These are phyloP conservation scores for Sus scrofa DNA, from an alignment of 2,113 vertebrate species.

Conservation along the genomic window T2T-Sscrofa CM000814.6:8240001-8240500, in stretches of 20 bases:
- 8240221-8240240: not conserved
- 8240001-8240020: not conserved
- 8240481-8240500: not conserved
- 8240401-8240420: not conserved
- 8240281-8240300: not conserved
- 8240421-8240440: not conserved
- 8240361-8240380: not conserved
- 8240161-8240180: not conserved
- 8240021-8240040: not conserved
- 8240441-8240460: not conserved
- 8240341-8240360: not conserved
- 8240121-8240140: not conserved
- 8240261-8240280: not conserved
- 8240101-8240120: not conserved
- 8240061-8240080: not conserved
- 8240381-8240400: not conserved
- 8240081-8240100: not conserved
- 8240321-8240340: slow-evolving; percentile 60
- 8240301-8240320: slow-evolving; percentile 30
- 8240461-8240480: no score
- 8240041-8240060: not conserved
- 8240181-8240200: not conserved
- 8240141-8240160: not conserved
- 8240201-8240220: not conserved
- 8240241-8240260: not conserved